Percentiles rank a stretch among this genome's conserved stretches.
Conservation (phyloP, 2,113 vertebrate genomes). For the Spea bombifrons region DNA sequence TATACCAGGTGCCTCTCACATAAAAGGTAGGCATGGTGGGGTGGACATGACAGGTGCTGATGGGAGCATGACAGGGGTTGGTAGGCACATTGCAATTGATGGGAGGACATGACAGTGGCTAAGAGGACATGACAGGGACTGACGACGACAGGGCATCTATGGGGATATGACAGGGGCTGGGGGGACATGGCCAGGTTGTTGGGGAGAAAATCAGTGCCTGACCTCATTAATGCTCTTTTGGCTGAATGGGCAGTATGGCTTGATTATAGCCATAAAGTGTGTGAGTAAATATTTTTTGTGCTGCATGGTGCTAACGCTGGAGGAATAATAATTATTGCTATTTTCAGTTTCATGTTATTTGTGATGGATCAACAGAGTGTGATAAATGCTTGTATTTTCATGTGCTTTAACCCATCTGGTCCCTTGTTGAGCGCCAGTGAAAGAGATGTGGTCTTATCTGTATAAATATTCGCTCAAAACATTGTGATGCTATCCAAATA, state of each 20-base stretch:
- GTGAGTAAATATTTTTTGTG: neutral
- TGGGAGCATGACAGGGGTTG: no score
- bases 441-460: neutral
- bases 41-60: no score
- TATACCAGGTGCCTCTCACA: no score
- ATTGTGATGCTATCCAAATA: neutral
- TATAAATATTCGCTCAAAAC: neutral
- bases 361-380: neutral
- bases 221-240: neutral
- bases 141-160: no score
- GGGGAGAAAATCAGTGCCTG: no score
- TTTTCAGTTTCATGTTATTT: neutral
- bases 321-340: neutral
- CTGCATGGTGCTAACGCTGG: neutral
- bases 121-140: no score
- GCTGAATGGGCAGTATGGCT: neutral
- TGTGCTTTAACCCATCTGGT: neutral
- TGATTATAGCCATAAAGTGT: neutral
- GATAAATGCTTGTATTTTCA: neutral
- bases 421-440: neutral
- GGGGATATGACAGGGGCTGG: no score
- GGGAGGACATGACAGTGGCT: no score
- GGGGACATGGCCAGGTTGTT: no score
- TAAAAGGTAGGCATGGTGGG: no score
- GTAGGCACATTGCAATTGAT: no score